These are phyloP conservation scores for Ephestia elutella DNA, from an alignment of 1,140 invertebrate genomes.

Conservation along the genomic window DNA sequence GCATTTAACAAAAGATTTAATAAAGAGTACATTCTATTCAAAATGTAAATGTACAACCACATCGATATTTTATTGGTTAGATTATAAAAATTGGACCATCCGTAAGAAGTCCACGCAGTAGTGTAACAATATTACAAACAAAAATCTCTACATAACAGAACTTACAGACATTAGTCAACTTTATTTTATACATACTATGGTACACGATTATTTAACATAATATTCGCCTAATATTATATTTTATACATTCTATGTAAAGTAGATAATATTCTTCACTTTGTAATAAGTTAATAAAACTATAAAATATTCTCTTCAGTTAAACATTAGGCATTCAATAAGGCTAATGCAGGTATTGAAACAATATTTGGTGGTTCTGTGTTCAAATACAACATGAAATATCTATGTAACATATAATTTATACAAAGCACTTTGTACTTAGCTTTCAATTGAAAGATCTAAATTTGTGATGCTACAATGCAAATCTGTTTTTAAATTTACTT, in stretches of 20 bases:
- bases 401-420: conserved; percentile 42
- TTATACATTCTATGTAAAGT: conserved; percentile 72
- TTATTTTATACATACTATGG: conserved; percentile 71
- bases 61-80: conserved; percentile 74
- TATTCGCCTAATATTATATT: conserved; percentile 67
- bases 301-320: conserved; percentile 72
- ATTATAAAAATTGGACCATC: conserved; percentile 74
- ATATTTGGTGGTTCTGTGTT: conserved; percentile 66
- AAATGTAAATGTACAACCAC: conserved; percentile 69
- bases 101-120: conserved; percentile 67
- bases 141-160: conserved; percentile 74
- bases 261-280: conserved; percentile 68
- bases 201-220: conserved; percentile 72
- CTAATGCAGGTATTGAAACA: conserved; percentile 70
- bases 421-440: conserved; percentile 65
- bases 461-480: neutral
- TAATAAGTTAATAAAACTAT: conserved; percentile 75
- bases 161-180: conserved; percentile 73
- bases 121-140: conserved; percentile 73
- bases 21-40: conserved; percentile 55
- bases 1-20: conserved; percentile 60
- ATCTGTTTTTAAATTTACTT: neutral
- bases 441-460: conserved; percentile 18
- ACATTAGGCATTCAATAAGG: conserved; percentile 70
- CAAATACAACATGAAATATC: conserved; percentile 52